Evolutionary conservation across 1,140 invertebrate species (phyloP).

Genomic region (Drosophila kikkawai): DNA sequence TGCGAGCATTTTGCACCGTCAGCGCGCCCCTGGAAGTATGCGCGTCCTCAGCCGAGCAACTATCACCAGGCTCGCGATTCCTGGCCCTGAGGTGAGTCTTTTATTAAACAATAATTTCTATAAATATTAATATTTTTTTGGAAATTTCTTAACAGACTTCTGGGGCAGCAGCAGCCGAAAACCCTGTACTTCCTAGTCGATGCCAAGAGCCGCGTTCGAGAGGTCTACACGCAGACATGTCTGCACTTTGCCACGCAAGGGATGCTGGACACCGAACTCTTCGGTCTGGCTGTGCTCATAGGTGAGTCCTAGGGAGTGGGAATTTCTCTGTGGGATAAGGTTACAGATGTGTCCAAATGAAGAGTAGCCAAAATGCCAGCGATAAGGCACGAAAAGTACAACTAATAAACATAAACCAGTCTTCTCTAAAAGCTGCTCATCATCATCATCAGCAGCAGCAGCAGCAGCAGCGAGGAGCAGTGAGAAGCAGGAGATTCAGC

Average conservation of each 20-base stretch:
- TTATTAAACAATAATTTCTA: neutral
- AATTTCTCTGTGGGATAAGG: neutral
- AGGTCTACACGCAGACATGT: constrained; percentile 93
- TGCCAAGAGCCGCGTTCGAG: constrained; percentile 93
- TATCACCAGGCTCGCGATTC: constrained; percentile 85
- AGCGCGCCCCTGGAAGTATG: constrained; percentile 85
- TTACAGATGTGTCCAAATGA: constrained; percentile 8
- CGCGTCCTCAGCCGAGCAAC: constrained; percentile 85
- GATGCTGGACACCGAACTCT: constrained; percentile 93
- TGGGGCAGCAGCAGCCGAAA: constrained; percentile 85
- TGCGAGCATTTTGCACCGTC: constrained; percentile 85
- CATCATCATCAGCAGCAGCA: constrained; percentile 47
- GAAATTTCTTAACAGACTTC: constrained; percentile 65
- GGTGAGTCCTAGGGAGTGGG: constrained; percentile 86
- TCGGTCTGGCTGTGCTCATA: constrained; percentile 92
- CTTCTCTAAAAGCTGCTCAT: constrained; percentile 80
- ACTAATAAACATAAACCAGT: constrained; percentile 84
- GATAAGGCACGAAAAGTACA: constrained; percentile 80
- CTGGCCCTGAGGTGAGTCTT: constrained; percentile 80
- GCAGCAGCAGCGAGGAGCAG: constrained; percentile 7
- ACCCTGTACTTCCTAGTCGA: constrained; percentile 86
- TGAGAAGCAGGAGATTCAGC: constrained; percentile 3
- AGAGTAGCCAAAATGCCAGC: constrained; percentile 56
- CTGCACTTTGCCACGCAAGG: constrained; percentile 91
- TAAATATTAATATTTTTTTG: neutral